Base-by-base conservation (phyloP, 53 echinoderm and acorn worm genomes). In the Patiria pectinifera region DNA sequence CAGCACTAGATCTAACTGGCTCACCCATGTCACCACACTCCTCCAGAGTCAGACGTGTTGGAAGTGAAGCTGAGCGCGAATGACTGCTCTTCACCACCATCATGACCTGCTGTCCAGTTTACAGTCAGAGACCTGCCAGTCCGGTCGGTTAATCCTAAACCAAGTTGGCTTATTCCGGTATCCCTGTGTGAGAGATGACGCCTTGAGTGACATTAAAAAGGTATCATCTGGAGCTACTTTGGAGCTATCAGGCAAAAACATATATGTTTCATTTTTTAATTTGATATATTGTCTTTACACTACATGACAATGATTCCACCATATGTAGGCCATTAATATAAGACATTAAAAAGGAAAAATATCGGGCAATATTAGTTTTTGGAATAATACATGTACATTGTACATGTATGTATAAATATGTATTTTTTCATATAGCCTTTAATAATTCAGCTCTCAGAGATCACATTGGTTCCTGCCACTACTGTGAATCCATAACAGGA, bases 51-150 rank as follows among this genome's bases (percentile, higher is more conserved):
- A 21, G 71, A 9, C 8, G 1, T 72, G 72, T 86, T 74, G n/a
- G n/a, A 24, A 16, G 47, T 86, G n/a, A n/a, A 45, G 23, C 86
- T 49, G 53, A 86, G 53, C 2, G 10, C 58, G 74, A 86, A 86
- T 19, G 35, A 74, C 26, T 86, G 86, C 6, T 48, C 24, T 22
- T 86, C 74, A 25, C 86, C 86, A 9, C 86, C 86, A 22, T 86
- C 86, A 23, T 86, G 24, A 22, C 86, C 26, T 10, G 47, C 72
- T 9, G 22, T 24, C 86, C 86, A 86, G 13, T 4, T 74, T 16
- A 86, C 72, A 25, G 72, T 74, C 23, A 86, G 22, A 26, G 86
- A 86, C 13, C 59, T 71, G 47, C 49, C 10, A n/a, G 86, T 86
- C 72, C 48, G 26, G 16, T 48, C 16, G n/a, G 53, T 86, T 3